Evolutionary conservation across 2,113 vertebrate species (phyloP), one percentile per base, ranked within the genome.

Genomic region (Uropsilus gracilis): DNA sequence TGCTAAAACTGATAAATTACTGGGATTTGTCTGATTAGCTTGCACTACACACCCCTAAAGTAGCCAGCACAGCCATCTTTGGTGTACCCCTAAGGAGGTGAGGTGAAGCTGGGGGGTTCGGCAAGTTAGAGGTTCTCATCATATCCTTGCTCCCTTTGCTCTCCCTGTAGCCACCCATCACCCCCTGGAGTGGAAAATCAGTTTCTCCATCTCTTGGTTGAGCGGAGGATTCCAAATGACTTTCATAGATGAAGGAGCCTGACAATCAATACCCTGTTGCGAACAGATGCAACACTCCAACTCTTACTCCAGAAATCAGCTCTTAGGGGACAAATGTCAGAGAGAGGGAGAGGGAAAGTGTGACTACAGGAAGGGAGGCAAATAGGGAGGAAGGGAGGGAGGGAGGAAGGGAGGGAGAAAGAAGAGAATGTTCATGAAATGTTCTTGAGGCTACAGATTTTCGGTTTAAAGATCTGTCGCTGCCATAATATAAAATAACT

Each of bases 261-360:
- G 72, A 78, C 28, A 80, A 55, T 80, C 80, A 80, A 30, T 84
- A n/a, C 28, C 46, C 37, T 78, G 24, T 24, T 71, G 71, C 86
- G 64, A 86, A 76, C 64, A 95, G 84, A 93, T 59, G 75, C 0
- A 73, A 64, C 8, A 22, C 5, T 89, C n/a, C n/a, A n/a, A n/a
- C n/a, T n/a, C n/a, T n/a, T n/a, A n/a, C n/a, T n/a, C 59, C 53
- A 69, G 39, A 94, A 92, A 85, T 88, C 20, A 87, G 48, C 16
- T 28, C 50, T 68, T 32, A 13, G 7, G 28, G 2, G 6, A 0
- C 30, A 75, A 69, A 72, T 30, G 30, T 14, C 32, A 28, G 46
- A 64, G 4, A n/a, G 20, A 69, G 61, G 42, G 28, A 75, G 26
- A 46, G 3, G 10, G 17, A 26, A 61, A 63, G 30, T 46, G 17